Evolutionary conservation across 2,888 invertebrate genomes (phyloP).

Genomic region (Cloeon dipterum): DNA sequence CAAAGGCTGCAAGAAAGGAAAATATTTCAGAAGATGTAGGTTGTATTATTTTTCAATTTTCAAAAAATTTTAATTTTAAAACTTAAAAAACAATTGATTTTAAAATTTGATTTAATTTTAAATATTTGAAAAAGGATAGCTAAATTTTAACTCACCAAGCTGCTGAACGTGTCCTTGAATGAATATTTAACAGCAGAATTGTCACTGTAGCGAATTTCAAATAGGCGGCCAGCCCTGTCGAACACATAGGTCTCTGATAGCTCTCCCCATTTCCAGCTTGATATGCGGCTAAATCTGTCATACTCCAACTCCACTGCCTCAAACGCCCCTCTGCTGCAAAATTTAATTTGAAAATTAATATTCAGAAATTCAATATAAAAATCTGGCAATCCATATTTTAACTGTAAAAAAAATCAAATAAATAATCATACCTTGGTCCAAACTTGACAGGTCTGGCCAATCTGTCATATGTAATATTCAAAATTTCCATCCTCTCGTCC

Average conservation of each 20-base stretch:
- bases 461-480: constrained; percentile 70
- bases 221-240: constrained; percentile 69
- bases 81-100: background rate
- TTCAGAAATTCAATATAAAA: background rate
- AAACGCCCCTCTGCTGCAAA: constrained; percentile 43
- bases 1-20: constrained; percentile 34
- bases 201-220: constrained; percentile 77
- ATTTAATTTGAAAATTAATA: background rate
- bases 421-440: constrained; percentile 33
- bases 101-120: background rate
- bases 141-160: constrained; percentile 30
- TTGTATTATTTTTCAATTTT: background rate
- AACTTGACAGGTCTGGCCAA: constrained; percentile 66
- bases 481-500: constrained; percentile 62
- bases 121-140: no score
- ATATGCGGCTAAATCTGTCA: constrained; percentile 69
- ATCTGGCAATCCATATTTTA: background rate
- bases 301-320: constrained; percentile 80
- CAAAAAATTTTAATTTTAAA: background rate
- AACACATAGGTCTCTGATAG: constrained; percentile 76
- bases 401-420: background rate
- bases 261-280: constrained; percentile 83
- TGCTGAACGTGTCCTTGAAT: constrained; percentile 79
- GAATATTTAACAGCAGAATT: constrained; percentile 77
- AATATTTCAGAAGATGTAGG: no score